These are phyloP conservation scores for Cassiopea andromeda DNA, from an alignment of 30 jellyfish, hydroid and myxozoan genomes.

Conservation along the genomic window DNA sequence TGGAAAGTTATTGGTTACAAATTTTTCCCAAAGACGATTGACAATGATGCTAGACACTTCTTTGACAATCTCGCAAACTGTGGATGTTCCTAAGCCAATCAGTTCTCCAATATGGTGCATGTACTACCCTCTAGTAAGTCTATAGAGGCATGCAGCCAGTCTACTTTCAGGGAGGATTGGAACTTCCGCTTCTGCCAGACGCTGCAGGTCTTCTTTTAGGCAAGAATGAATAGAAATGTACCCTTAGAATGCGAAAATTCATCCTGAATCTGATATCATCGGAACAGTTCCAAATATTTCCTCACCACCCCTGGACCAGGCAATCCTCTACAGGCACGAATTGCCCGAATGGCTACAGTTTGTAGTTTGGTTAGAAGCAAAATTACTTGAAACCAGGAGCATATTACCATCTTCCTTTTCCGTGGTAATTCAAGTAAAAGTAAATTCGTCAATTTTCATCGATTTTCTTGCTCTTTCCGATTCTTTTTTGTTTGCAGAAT, in stretches of 20 bases:
- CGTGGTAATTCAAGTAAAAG: neutral
- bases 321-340: constrained; percentile 11
- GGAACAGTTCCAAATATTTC: neutral
- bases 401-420: neutral
- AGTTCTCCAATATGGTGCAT: neutral
- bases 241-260: neutral
- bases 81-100: constrained; percentile 36
- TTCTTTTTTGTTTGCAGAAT: neutral
- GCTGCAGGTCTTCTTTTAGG: constrained; percentile 1
- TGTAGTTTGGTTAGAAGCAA: constrained; percentile 14
- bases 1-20: constrained; percentile 9
- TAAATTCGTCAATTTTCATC: constrained; percentile 14
- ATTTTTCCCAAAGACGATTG: neutral
- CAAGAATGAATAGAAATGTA: neutral
- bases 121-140: constrained; percentile 34
- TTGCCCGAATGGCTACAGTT: neutral
- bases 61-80: constrained; percentile 21
- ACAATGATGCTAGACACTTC: constrained; percentile 2
- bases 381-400: constrained; percentile 19
- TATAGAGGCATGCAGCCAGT: constrained; percentile 42
- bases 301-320: neutral
- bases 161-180: constrained; percentile 23
- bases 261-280: neutral
- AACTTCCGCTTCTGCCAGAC: constrained; percentile 17
- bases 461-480: constrained; percentile 21